A percentile compares a stretch with the other conserved stretches of the same genome.
Evolutionary conservation across 2,113 vertebrate species (phyloP).

Genomic region (Lichenostomus cassidix): DNA sequence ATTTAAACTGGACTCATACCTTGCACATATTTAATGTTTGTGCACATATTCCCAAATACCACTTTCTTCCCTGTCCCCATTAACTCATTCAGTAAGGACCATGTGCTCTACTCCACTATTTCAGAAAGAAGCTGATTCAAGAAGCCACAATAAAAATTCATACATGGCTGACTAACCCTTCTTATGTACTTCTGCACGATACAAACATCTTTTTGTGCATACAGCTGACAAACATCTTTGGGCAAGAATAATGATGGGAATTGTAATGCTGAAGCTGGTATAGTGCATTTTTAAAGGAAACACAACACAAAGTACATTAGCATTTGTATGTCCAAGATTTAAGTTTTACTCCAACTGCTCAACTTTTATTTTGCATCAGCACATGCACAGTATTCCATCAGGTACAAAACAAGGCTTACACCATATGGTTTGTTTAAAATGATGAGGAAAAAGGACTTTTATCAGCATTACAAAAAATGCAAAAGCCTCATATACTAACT

Average conservation of each 20-base stretch:
- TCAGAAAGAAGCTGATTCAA: neutral
- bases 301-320: neutral
- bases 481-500: neutral
- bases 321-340: neutral
- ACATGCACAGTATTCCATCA: fast-evolving
- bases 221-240: neutral
- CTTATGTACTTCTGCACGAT: neutral
- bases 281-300: neutral
- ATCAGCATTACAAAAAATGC: neutral
- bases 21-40: fast-evolving
- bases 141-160: neutral
- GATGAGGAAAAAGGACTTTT: neutral
- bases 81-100: neutral
- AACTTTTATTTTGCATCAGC: neutral
- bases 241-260: neutral
- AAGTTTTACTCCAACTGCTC: neutral
- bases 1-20: neutral
- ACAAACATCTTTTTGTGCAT: neutral
- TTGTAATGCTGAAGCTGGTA: neutral
- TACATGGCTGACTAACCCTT: neutral
- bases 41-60: neutral
- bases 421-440: neutral
- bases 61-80: neutral
- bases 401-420: neutral
- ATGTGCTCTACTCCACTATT: neutral